Evolutionary conservation across 1,140 invertebrate genomes (phyloP).

Genomic region (Eupeodes corollae): DNA sequence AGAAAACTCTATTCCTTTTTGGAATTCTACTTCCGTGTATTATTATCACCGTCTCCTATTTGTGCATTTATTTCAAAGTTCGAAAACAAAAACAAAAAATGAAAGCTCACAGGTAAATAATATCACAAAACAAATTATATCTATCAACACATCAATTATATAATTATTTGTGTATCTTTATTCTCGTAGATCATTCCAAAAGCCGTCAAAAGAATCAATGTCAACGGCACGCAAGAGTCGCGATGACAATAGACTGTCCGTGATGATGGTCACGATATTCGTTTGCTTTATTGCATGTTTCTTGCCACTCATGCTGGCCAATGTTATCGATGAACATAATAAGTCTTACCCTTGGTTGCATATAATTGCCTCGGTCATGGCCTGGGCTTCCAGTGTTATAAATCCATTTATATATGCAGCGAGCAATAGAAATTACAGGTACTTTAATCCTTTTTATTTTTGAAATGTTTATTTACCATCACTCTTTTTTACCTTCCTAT

Average conservation of each 20-base stretch:
- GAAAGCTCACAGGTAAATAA: slow-evolving; percentile 25
- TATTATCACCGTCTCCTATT: slow-evolving; percentile 71
- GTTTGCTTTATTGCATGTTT: slow-evolving; percentile 73
- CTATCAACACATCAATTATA: not conserved
- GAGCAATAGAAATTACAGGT: slow-evolving; percentile 66
- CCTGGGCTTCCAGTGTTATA: slow-evolving; percentile 75
- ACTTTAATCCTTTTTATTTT: not conserved
- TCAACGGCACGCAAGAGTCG: slow-evolving; percentile 31
- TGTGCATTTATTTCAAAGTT: slow-evolving; percentile 74
- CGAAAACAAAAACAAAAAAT: slow-evolving; percentile 57
- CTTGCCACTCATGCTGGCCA: slow-evolving; percentile 73
- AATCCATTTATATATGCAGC: slow-evolving; percentile 81
- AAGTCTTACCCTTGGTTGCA: slow-evolving; percentile 60
- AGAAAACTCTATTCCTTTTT: slow-evolving; percentile 72
- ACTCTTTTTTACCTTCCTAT: not conserved
- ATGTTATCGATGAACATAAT: slow-evolving; percentile 57
- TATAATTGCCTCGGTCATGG: slow-evolving; percentile 66
- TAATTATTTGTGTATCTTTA: not conserved
- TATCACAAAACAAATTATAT: too few relatives aligned
- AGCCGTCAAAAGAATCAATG: slow-evolving; percentile 17
- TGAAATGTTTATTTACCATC: not conserved
- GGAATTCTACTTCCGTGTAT: slow-evolving; percentile 71
- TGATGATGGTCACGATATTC: slow-evolving; percentile 77
- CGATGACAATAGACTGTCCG: slow-evolving; percentile 68
- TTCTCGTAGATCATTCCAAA: slow-evolving; percentile 8